Evolutionary conservation across 2,888 invertebrate genomes (phyloP), one percentile per base, ranked within the genome.

Genomic region (Suillia variegata): DNA sequence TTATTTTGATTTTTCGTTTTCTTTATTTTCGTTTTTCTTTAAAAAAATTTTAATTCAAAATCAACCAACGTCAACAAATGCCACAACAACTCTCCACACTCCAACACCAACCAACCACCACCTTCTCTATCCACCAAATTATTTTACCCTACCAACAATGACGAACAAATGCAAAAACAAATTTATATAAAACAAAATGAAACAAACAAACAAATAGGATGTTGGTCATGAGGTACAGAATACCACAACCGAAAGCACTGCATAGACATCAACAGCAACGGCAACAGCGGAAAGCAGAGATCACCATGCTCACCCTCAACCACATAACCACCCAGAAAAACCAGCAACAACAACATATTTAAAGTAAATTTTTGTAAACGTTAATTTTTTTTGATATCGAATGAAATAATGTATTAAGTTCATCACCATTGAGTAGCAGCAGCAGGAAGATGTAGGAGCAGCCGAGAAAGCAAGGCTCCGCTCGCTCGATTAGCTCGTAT

Each of bases 191-290:
- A 52, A 59, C 54, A 62, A 59, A 62, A 51, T 52, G 45, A 51
- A 52, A 38, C 47, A 47, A 47, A 21, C 45, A 50, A 59, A 34
- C 50, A 58, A 31, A 48, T 53, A 72, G 80, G 80, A 80, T 67
- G 77, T 73, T 75, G 80, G 79, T 63, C 82, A 82, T 68, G 80
- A 79, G 70, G 79, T 82, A 68, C 80, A 80, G 71, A 82, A 82
- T 70, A 82, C 82, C 66, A 81, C 79, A 73, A 81, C 82, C 62
- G 82, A 82, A 75, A 82, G 82, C 74, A 77, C 76, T 69, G 82
- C 82, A 71, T 82, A 81, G 75, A 54, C 21, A 33, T 33, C 56
- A 53, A 54, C 59, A 42, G 56, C 56, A 59, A 42, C 52, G 56
- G 38, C 56, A 50, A 54, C 54, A 64, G 49, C 42, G 56, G 48